Evolutionary conservation across 2,888 invertebrate species (phyloP).

Genomic region (Prosopocoilus inquinatus): DNA sequence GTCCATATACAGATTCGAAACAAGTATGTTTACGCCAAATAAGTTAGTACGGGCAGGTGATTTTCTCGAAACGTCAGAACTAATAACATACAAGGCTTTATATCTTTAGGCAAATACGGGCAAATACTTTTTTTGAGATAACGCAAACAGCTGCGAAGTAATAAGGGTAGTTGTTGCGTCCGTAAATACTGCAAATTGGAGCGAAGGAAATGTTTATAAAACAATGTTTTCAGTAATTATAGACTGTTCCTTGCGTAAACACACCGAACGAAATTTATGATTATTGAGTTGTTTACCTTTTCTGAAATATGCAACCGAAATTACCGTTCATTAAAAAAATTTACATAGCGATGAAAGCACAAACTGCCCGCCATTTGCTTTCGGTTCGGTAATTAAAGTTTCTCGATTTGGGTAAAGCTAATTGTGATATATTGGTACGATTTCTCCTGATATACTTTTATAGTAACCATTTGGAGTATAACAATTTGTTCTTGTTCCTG

Average conservation of each 20-base stretch:
- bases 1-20: background rate
- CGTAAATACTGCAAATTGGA: constrained; percentile 7
- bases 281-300: no score
- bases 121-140: constrained; percentile 13
- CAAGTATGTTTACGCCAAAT: constrained; percentile 16
- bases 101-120: constrained; percentile 18
- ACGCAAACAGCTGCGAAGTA: constrained; percentile 13
- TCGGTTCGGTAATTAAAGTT: no score
- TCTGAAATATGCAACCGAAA: no score
- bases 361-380: no score
- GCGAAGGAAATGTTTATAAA: constrained; percentile 4
- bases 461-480: no score
- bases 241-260: background rate
- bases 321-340: no score
- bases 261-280: no score
- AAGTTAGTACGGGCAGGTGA: constrained; percentile 18
- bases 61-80: constrained; percentile 15
- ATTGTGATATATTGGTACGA: no score
- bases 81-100: constrained; percentile 18
- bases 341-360: no score
- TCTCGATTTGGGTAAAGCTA: no score
- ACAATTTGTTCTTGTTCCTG: no score
- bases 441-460: no score
- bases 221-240: constrained; percentile 1
- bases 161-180: constrained; percentile 15